Evolutionary conservation across 2,888 invertebrate genomes (phyloP), one percentile per base, ranked within the genome.

Genomic region (Pogonocherus hispidulus): DNA sequence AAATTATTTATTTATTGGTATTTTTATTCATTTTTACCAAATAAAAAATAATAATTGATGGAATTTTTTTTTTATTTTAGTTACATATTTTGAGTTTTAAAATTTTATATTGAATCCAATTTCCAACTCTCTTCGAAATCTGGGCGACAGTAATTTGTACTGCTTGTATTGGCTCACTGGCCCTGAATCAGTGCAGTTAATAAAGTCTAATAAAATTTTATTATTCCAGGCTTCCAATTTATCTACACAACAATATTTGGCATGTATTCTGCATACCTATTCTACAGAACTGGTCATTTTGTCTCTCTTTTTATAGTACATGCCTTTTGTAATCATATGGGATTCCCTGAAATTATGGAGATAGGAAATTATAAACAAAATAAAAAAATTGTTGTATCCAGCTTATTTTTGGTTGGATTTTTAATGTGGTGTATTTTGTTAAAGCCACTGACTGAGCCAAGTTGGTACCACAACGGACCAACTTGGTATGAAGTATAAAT

Each of bases 251-350:
- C 95, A 60, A 84, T 98, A 55, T 98, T 98, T 87, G 98, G 98
- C 67, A 93, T 93, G 54, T 98, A 98, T 85, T 97, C 97, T 4
- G 94, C 97, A n/a, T 97, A 92, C 84, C 86, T 98, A 54, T 96
- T 97, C 86, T 88, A 94, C 8, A 91, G 94, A 83, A 98, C 97
- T 78, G 96, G 97, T 37, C 97, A 98, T 84, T 91, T 98, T 78
- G 87, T 92, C 16, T 95, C 97, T 0, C 94, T 96, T 2, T 91
- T 97, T 76, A 85, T 96, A 14, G 96, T 93, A 1, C 98, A 98
- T 85, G 93, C 95, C 32, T 97, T 97, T 85, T 98, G 98, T 86
- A 98, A 98, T 85, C 94, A 96, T 85, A 97, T 98, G 96, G 98
- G 98, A 5, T 93, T 98, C 81, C 98, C 98, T 0, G 94, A 97